Percentiles rank a stretch among this genome's conserved stretches.
These are phyloP conservation scores for Diadegma fenestrale DNA, from an alignment of 2,888 invertebrate genomes.

Conservation along the genomic window DNA sequence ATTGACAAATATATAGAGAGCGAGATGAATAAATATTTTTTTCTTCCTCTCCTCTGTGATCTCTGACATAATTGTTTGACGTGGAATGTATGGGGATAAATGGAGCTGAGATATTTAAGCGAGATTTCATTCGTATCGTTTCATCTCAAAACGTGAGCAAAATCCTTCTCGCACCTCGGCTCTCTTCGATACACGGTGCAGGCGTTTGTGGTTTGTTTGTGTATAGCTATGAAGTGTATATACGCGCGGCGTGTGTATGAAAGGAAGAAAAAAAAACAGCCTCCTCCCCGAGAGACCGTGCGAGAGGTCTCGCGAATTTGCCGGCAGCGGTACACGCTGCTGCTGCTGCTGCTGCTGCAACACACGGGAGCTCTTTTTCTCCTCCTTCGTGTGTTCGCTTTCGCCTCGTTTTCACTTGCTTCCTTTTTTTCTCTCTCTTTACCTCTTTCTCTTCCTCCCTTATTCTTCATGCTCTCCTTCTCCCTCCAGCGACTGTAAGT, in stretches of 20 bases:
- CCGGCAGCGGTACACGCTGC: slow-evolving; percentile 56
- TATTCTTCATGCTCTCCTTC: slow-evolving; percentile 32
- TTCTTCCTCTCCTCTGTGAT: no score
- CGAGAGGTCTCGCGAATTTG: slow-evolving; percentile 68
- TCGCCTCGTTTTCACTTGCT: slow-evolving; percentile 50
- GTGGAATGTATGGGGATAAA: slow-evolving; percentile 13
- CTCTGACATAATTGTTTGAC: neutral
- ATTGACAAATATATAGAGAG: no score
- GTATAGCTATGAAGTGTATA: slow-evolving; percentile 19
- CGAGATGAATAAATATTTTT: neutral
- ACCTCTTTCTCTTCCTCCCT: slow-evolving; percentile 65
- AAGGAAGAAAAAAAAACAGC: slow-evolving; percentile 47
- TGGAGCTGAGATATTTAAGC: slow-evolving; percentile 31
- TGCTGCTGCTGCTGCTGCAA: no score
- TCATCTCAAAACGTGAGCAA: slow-evolving; percentile 58
- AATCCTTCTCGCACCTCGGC: slow-evolving; percentile 53
- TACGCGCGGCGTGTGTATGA: slow-evolving; percentile 34
- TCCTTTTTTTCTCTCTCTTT: slow-evolving; percentile 2
- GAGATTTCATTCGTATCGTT: slow-evolving; percentile 55
- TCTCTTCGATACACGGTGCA: slow-evolving; percentile 54
- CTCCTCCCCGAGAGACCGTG: slow-evolving; percentile 58
- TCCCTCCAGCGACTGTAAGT: slow-evolving; percentile 77
- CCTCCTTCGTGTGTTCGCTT: slow-evolving; percentile 54
- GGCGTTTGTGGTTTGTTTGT: slow-evolving; percentile 26
- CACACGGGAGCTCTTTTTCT: slow-evolving; percentile 62